Evolutionary conservation across 2,888 invertebrate species (phyloP).

Genomic region (Didymodactylos carnosus): DNA sequence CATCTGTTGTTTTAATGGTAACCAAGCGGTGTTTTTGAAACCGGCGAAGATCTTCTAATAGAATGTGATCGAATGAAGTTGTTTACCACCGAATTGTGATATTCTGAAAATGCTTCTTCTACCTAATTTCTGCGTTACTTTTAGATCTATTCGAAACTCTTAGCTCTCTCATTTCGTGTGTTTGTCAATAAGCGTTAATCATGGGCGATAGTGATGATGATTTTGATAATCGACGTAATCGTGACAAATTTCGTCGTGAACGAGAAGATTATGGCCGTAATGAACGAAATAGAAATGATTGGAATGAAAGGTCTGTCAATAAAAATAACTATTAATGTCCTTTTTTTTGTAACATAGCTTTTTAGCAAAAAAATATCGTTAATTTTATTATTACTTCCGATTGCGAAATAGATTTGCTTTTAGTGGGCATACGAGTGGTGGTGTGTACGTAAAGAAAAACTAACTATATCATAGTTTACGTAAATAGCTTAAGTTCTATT

Average conservation of each 20-base stretch:
- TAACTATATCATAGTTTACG: too few species aligned
- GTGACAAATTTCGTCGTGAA: constrained; percentile 89
- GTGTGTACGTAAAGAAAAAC: too few species aligned
- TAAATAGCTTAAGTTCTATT: background rate
- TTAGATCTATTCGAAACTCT: too few species aligned
- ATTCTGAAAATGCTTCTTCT: too few species aligned
- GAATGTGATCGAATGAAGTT: too few species aligned
- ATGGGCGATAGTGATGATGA: constrained; percentile 98
- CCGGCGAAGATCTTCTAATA: background rate
- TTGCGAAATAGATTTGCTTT: background rate
- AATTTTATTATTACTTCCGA: too few species aligned
- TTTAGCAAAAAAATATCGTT: constrained; percentile 17
- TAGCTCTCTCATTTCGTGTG: too few species aligned
- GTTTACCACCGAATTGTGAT: too few species aligned
- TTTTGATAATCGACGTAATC: constrained; percentile 59
- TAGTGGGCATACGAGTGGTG: background rate
- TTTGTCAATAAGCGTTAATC: too few species aligned
- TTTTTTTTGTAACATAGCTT: constrained; percentile 15
- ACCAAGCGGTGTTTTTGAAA: too few species aligned
- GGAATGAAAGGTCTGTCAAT: constrained; percentile 23
- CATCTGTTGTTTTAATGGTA: too few species aligned
- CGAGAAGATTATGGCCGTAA: constrained; percentile 39
- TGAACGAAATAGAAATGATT: constrained; percentile 19
- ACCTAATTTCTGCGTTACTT: too few species aligned
- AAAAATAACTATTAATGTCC: constrained; percentile 28